Percentiles rank a stretch among this genome's conserved stretches.
phyloP scores from a whole-genome alignment of 2,888 invertebrate genomes.

The Mimumesa dahlbomi region DNA sequence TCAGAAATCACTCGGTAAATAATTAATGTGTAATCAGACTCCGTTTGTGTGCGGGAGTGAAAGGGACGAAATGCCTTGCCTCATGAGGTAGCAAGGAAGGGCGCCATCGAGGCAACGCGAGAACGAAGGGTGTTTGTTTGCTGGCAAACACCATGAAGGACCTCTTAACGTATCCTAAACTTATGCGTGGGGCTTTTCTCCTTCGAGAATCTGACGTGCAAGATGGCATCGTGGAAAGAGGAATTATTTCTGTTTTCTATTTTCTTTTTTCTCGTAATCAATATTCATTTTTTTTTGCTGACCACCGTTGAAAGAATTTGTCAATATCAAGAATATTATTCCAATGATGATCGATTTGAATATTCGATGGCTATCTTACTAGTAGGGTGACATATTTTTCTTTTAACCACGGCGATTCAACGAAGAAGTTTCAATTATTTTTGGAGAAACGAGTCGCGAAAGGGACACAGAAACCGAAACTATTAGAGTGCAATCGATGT shows the following conservation, averaged over 20 bases:
- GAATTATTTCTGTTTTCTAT: slow-evolving; percentile 31
- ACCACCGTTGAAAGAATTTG: too few species aligned
- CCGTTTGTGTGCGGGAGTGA: slow-evolving; percentile 68
- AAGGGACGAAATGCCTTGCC: slow-evolving; percentile 59
- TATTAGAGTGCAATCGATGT: slow-evolving; percentile 57
- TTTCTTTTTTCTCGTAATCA: too few species aligned
- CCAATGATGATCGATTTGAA: too few species aligned
- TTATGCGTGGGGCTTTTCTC: slow-evolving; percentile 65
- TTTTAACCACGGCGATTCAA: too few species aligned
- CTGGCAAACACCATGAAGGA: slow-evolving; percentile 73
- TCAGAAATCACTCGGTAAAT: slow-evolving; percentile 76
- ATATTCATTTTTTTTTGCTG: too few species aligned
- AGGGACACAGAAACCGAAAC: slow-evolving; percentile 38
- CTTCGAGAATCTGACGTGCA: slow-evolving; percentile 54
- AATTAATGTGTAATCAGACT: slow-evolving; percentile 79
- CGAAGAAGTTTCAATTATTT: too few species aligned
- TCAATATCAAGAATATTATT: too few species aligned
- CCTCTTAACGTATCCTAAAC: slow-evolving; percentile 71
- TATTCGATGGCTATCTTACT: too few species aligned
- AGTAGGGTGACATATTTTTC: too few species aligned
- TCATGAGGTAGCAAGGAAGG: slow-evolving; percentile 64
- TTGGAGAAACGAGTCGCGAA: neutral
- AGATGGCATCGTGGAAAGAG: slow-evolving; percentile 47
- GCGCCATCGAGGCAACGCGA: slow-evolving; percentile 70
- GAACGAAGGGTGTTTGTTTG: slow-evolving; percentile 77